Percentiles rank a stretch among this genome's conserved stretches.
These are phyloP conservation scores for Trichomalopsis sarcophagae DNA, from an alignment of 1,140 invertebrate genomes.

Conservation along the genomic window DNA sequence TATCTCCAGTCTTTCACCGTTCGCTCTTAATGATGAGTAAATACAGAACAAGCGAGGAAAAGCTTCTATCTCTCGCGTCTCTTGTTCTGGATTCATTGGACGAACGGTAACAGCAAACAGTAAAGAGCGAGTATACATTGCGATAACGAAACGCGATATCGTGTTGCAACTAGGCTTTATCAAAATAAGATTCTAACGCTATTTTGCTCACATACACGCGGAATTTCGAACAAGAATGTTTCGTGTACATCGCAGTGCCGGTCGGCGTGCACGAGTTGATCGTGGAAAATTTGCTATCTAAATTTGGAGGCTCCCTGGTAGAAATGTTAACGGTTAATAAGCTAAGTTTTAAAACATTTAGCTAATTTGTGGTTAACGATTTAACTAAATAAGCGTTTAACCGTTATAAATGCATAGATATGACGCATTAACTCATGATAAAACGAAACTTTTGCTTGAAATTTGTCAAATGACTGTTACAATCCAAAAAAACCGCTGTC, in stretches of 20 bases:
- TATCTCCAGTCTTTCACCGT: conserved; percentile 12
- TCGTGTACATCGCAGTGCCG: not conserved
- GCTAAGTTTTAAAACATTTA: too few species aligned
- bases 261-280: not conserved
- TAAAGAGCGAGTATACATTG: not conserved
- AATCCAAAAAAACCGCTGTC: too few species aligned
- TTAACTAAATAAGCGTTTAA: too few species aligned
- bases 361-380: too few species aligned
- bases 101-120: not conserved
- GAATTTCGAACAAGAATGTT: not conserved
- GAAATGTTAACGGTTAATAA: too few species aligned
- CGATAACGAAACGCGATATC: conserved; percentile 36
- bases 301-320: not conserved
- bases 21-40: conserved; percentile 38
- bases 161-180: not conserved
- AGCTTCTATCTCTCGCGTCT: conserved; percentile 1
- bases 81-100: conserved; percentile 31
- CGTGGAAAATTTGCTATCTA: not conserved
- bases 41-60: not conserved
- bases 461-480: too few species aligned
- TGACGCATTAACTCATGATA: too few species aligned
- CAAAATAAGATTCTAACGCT: not conserved
- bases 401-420: too few species aligned
- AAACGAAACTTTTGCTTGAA: too few species aligned
- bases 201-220: not conserved